Evolutionary conservation across 2,888 invertebrate genomes (phyloP), one percentile per base, ranked within the genome.

Genomic region (Germaria angustata): DNA sequence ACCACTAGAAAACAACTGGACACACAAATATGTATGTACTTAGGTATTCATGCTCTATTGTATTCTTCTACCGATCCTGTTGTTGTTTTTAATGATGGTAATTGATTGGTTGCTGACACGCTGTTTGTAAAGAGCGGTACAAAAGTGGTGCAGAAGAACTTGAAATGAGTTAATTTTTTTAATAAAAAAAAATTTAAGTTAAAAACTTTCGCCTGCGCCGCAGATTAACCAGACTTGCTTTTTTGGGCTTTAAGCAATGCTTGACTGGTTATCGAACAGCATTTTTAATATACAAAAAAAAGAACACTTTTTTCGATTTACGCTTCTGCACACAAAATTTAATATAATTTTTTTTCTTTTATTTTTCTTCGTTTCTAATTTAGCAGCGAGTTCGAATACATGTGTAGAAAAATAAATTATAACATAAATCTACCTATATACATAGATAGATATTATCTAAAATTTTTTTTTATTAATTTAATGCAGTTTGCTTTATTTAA

Each of bases 201-300:
- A 11, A 66, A 75, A 82, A 82, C 82, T 82, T 82, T 82, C 82
- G 79, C 82, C 82, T 75, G 79, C 17, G 41, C 28, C 51, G 75
- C 28, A 65, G 44, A 66, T 79, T 71, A 79, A 65, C 65, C 34
- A 75, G 57, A 78, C 81, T 79, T 66, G 39, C 6, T 46, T 28
- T 53, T 80, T 73, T 82, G 22, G 51, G 34, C 36, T 75, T 75
- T 69, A 76, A 66, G 79, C 61, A 44, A 79, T 65, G 82, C 82
- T 82, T 79, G 59, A 79, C 79, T 82, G 75, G 66, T 55, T 59
- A 57, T 46, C 22, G 61, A 53, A 44, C 15, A 55, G 36, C n/a
- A 41, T 28, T 66, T 53, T 34, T 15, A 66, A 44, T 15, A 13
- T 3, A 32, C 3, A 32, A 53, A 59, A 36, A 1, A 51, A 65